Base-by-base conservation (phyloP, 2,113 vertebrate species). In the Tetrao urogallus region DNA sequence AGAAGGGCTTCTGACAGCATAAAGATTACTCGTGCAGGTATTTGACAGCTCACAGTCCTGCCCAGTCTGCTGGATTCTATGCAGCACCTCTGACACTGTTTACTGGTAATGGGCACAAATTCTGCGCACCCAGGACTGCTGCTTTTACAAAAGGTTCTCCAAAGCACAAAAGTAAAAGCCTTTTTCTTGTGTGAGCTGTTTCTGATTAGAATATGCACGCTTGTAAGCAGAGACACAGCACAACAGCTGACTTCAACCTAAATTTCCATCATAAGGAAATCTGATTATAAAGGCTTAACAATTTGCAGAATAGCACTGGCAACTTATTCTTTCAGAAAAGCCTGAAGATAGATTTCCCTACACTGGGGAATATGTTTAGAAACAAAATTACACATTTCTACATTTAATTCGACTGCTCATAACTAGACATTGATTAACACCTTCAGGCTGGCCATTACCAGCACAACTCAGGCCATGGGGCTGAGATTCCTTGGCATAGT, bases 401-500 rank as follows among this genome's bases (percentile, higher is more conserved):
- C 6, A 45, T 22, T 14, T 79, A 73, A 48, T n/a, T 82, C 34
- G 67, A 47, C 15, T 11, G 76, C 16, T 38, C 61, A 79, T 58
- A n/a, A 56, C 86, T 48, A 86, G 76, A 88, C 57, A 28, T 52
- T 74, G 91, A 93, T 77, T 47, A 60, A 89, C 67, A 61, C 6
- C 71, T 54, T 56, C 75, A n/a, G 34, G 63, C 1, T 32, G 32
- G 82, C n/a, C 22, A 2, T 10, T 67, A 47, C 47, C 28, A 56
- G 3, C 28, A 42, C 72, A 27, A 80, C 16, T 38, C 13, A 1
- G 13, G 34, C n/a, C 32, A 34, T 4, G n/a, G 0, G 6, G 30
- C 25, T 28, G 71, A 42, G 2, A 6, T 9, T 43, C 69, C 8
- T 4, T 11, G 43, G 32, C 1, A 13, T 2, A 3, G 47, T 0